Percentiles rank a stretch among this genome's conserved stretches.
phyloP scores from a whole-genome alignment of 2,888 invertebrate species.

The Drosophila cognata region DNA sequence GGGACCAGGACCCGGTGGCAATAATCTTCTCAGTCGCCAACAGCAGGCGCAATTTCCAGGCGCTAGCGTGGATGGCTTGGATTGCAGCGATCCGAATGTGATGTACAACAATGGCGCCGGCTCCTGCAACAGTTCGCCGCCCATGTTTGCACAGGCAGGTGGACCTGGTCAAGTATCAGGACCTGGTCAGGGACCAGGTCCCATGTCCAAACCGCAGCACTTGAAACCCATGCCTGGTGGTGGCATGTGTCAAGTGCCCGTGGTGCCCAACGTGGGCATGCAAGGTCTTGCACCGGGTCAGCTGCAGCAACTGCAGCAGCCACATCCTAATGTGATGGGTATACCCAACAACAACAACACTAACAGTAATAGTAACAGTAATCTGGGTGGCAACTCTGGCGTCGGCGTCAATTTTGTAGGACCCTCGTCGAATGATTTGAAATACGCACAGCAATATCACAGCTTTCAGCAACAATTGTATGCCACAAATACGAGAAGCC shows the following conservation, averaged over 20 bases:
- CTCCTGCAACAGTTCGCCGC: conserved; percentile 51
- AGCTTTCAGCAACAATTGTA: conserved; percentile 98
- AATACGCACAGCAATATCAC: conserved; percentile 97
- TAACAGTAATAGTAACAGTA: background rate
- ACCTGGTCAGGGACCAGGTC: conserved; percentile 14
- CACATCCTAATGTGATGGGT: conserved; percentile 46
- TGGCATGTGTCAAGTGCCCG: conserved; percentile 56
- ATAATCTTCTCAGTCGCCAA: conserved; percentile 56
- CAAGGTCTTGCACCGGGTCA: conserved; percentile 53
- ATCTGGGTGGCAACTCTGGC: conserved; percentile 24
- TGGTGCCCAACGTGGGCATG: conserved; percentile 32
- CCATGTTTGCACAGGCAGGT: conserved; percentile 47
- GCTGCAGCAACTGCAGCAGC: conserved; percentile 44
- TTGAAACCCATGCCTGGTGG: conserved; percentile 52
- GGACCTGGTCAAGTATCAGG: conserved; percentile 34
- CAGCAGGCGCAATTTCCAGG: conserved; percentile 63
- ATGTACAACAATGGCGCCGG: conserved; percentile 58
- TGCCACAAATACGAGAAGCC: conserved; percentile 92
- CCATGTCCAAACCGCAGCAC: conserved; percentile 33
- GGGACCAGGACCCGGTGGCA: conserved; percentile 44
- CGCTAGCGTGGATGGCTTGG: conserved; percentile 64
- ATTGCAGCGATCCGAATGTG: conserved; percentile 54
- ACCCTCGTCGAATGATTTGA: conserved; percentile 94
- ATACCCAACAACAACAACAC: conserved; percentile 35
- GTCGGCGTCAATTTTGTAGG: conserved; percentile 88